phyloP scores from a whole-genome alignment of 2,113 vertebrate species.

The Bothrops jararaca region DNA sequence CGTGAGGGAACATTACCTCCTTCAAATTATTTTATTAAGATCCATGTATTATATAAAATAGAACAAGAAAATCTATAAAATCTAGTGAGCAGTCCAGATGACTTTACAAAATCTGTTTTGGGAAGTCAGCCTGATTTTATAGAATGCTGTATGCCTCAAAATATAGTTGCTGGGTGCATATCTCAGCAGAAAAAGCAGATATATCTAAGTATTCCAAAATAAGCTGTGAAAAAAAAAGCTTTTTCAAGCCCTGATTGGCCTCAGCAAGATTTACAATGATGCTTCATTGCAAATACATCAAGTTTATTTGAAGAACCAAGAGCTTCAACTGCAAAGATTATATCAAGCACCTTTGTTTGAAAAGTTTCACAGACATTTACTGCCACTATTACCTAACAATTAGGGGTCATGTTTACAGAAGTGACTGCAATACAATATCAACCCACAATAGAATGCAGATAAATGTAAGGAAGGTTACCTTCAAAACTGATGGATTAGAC shows the following conservation, averaged over 20 bases:
- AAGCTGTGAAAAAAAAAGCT: constrained; percentile 51
- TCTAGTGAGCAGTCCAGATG: constrained; percentile 57
- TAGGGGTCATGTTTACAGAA: constrained; percentile 37
- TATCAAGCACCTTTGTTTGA: constrained; percentile 59
- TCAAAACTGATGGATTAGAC: constrained; percentile 29
- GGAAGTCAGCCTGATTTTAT: constrained; percentile 33
- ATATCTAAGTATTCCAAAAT: constrained; percentile 64
- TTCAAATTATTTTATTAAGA: constrained; percentile 73
- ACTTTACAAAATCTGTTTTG: constrained; percentile 54
- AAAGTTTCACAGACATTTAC: constrained; percentile 64
- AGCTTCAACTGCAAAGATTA: constrained; percentile 38
- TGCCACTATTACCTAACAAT: constrained; percentile 55
- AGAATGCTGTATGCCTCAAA: constrained; percentile 58
- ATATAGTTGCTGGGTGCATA: constrained; percentile 61
- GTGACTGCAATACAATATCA: constrained; percentile 63
- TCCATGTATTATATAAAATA: constrained; percentile 75
- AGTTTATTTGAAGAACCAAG: constrained; percentile 64
- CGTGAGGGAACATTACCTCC: constrained; percentile 66
- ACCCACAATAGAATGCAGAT: constrained; percentile 72
- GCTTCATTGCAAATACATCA: constrained; percentile 62
- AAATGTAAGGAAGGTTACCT: constrained; percentile 48
- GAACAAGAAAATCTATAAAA: constrained; percentile 70
- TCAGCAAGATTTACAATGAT: constrained; percentile 64
- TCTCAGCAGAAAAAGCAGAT: constrained; percentile 61
- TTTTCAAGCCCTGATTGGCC: constrained; percentile 64